A percentile compares a stretch with the other conserved stretches of the same genome.
phyloP scores from a whole-genome alignment of 1,140 invertebrate species.

The Anoplophora glabripennis region DNA sequence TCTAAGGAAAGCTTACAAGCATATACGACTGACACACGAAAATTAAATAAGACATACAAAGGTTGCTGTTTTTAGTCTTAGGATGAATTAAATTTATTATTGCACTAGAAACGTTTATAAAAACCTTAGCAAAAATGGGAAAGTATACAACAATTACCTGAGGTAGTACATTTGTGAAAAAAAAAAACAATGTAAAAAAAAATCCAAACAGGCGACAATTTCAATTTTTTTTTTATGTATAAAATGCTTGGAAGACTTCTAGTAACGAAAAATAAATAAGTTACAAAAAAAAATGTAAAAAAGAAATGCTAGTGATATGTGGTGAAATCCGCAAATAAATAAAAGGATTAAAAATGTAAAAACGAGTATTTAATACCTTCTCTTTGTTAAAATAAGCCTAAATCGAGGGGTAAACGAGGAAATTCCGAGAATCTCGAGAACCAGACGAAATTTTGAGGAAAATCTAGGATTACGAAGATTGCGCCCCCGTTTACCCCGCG shows the following conservation, averaged over 20 bases:
- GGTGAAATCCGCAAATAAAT: slow-evolving; percentile 13
- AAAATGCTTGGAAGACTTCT: slow-evolving; percentile 37
- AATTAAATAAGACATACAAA: neutral
- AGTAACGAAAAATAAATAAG: slow-evolving; percentile 17
- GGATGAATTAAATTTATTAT: slow-evolving; percentile 14
- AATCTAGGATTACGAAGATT: too few species aligned
- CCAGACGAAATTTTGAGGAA: too few species aligned
- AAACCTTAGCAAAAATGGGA: slow-evolving; percentile 28
- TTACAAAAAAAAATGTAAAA: slow-evolving; percentile 8
- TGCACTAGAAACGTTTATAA: slow-evolving; percentile 31
- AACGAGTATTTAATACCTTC: slow-evolving; percentile 13
- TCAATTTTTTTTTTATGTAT: slow-evolving; percentile 24
- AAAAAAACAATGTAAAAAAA: slow-evolving; percentile 12
- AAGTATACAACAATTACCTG: slow-evolving; percentile 33
- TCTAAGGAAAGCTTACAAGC: slow-evolving; percentile 26
- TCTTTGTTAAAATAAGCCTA: too few species aligned
- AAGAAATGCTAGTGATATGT: slow-evolving; percentile 18
- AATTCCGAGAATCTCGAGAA: too few species aligned
- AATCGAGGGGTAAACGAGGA: too few species aligned
- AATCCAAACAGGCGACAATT: slow-evolving; percentile 12
- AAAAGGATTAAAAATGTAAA: slow-evolving; percentile 13
- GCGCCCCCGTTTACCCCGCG: too few species aligned
- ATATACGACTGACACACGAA: slow-evolving; percentile 8
- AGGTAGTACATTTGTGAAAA: slow-evolving; percentile 29
- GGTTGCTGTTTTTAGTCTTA: neutral